A percentile compares a stretch with the other conserved stretches of the same genome.
Conservation (phyloP, 2,888 invertebrate species). For the Thyatira batis region DNA sequence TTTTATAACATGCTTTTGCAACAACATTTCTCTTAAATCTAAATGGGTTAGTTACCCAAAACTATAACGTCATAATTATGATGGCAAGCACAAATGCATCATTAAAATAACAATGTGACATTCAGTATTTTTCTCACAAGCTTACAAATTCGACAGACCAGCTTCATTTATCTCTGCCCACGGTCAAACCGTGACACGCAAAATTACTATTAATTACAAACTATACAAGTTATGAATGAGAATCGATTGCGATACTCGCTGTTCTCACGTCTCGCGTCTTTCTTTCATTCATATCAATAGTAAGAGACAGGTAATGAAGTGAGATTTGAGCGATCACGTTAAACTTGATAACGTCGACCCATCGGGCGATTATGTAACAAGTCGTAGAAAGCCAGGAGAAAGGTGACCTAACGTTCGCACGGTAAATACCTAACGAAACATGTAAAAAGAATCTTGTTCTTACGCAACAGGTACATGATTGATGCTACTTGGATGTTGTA, state of each 20-base stretch:
- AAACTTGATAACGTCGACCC: conserved; percentile 21
- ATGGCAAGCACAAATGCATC: background rate
- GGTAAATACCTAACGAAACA: conserved; percentile 42
- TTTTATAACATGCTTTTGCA: too few relatives aligned
- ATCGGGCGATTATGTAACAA: conserved; percentile 25
- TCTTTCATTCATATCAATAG: background rate
- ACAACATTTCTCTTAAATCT: background rate
- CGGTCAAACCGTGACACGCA: background rate
- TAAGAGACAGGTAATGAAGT: conserved; percentile 21
- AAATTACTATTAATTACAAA: background rate
- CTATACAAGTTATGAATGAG: conserved; percentile 1
- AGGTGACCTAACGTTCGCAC: conserved; percentile 50
- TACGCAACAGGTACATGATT: conserved; percentile 41
- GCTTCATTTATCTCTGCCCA: background rate
- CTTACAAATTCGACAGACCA: background rate
- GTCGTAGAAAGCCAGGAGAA: conserved; percentile 63
- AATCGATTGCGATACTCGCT: background rate
- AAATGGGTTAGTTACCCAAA: background rate
- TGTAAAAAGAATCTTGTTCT: conserved; percentile 41
- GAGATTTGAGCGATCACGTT: conserved; percentile 22
- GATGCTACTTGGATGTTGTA: conserved; percentile 14
- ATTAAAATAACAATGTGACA: background rate
- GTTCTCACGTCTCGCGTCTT: background rate
- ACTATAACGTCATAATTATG: background rate
- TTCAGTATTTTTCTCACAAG: background rate